Evolutionary conservation across 2,797 vertebrate genomes (phyloP).

Genomic region (Euthynnus affinis): DNA sequence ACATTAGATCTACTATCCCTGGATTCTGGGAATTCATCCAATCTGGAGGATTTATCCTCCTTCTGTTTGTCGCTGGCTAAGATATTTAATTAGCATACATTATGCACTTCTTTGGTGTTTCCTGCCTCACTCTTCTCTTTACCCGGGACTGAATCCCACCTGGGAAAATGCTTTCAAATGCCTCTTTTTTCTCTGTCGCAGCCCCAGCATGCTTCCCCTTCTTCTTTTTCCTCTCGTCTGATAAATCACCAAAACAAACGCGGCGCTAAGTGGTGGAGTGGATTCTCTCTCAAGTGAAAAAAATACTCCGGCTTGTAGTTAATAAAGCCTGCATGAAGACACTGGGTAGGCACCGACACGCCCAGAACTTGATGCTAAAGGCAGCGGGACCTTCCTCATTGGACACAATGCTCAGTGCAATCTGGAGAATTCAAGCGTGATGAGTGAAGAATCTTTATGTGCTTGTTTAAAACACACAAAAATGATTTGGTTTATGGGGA

Average conservation of each 20-base stretch:
- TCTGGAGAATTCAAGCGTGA: neutral
- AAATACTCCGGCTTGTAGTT: neutral
- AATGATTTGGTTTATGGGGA: neutral
- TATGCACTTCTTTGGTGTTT: constrained; percentile 26
- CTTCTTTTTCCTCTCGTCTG: constrained; percentile 37
- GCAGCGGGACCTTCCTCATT: neutral
- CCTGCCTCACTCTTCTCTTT: constrained; percentile 25
- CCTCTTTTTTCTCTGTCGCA: constrained; percentile 27
- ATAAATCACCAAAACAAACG: constrained; percentile 60
- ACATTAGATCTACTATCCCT: neutral
- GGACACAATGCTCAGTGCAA: too few relatives aligned
- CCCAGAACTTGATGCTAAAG: neutral
- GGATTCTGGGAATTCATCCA: constrained; percentile 38
- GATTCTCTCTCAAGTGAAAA: constrained; percentile 22
- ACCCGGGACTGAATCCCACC: constrained; percentile 22
- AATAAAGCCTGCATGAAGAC: constrained; percentile 28
- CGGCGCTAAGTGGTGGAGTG: constrained; percentile 26
- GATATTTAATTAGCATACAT: constrained; percentile 48
- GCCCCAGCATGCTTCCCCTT: constrained; percentile 3
- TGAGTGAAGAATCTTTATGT: neutral
- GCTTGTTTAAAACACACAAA: too few relatives aligned
- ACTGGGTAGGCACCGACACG: neutral
- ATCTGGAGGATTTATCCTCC: constrained; percentile 29
- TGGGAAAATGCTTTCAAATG: constrained; percentile 46
- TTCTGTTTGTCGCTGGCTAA: constrained; percentile 5